Conservation (phyloP, 30 jellyfish, hydroid and myxozoan species). For the Chironex yamaguchii region DNA sequence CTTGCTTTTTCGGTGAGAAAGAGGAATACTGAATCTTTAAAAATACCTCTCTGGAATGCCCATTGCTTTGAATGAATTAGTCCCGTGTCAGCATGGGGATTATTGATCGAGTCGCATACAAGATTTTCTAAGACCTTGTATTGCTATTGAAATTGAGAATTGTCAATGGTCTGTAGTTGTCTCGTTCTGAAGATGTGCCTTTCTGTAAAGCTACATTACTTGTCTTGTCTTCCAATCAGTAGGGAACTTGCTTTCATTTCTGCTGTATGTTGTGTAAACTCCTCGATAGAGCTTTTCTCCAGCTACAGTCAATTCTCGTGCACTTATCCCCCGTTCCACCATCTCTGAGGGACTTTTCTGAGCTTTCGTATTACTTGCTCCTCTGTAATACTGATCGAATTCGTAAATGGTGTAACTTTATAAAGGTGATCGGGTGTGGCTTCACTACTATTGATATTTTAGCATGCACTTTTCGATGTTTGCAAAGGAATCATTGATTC, state of each 20-base stretch:
- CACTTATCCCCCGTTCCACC: constrained; percentile 1
- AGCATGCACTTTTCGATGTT: constrained; percentile 3
- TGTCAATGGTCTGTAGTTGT: constrained; percentile 32
- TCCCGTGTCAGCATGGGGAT: neutral
- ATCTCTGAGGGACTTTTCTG: constrained; percentile 2
- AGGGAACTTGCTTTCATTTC: constrained; percentile 2
- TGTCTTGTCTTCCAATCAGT: constrained; percentile 13
- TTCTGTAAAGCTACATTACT: constrained; percentile 23
- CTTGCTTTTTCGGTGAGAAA: constrained; percentile 42
- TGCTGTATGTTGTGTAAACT: constrained; percentile 9
- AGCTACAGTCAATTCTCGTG: constrained; percentile 29
- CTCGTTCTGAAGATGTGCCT: constrained; percentile 10
- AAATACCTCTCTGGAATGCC: constrained; percentile 12
- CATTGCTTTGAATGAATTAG: constrained; percentile 6
- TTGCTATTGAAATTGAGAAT: constrained; percentile 24
- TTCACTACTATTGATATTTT: neutral
- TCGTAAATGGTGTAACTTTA: constrained; percentile 4
- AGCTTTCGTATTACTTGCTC: constrained; percentile 9
- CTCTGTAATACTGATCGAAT: constrained; percentile 13
- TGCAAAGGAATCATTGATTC: constrained; percentile 10
- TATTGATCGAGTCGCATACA: neutral
- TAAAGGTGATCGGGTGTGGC: constrained; percentile 7
- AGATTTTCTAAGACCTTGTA: constrained; percentile 26
- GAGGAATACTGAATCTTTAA: neutral
- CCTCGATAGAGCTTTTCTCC: constrained; percentile 12